Conservation (phyloP, 2,888 invertebrate species). For the Scotopteryx bipunctaria region DNA sequence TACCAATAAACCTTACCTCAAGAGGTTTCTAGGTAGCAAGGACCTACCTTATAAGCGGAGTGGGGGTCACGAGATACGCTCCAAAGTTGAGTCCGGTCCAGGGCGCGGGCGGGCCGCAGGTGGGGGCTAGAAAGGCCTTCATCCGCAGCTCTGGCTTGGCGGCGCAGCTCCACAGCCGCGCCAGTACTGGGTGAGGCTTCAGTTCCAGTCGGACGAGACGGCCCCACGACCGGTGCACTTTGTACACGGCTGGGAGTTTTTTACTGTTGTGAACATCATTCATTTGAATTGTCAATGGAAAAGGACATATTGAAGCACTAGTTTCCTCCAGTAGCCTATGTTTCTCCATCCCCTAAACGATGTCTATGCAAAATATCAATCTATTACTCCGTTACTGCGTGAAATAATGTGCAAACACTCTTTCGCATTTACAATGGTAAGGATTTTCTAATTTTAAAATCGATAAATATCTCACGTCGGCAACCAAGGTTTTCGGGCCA, state of each 20-base stretch:
- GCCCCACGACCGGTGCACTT: constrained; percentile 88
- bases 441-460: no score
- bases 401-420: no score
- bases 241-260: constrained; percentile 90
- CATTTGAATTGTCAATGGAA: background rate
- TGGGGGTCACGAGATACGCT: constrained; percentile 88
- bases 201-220: constrained; percentile 87
- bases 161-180: constrained; percentile 87
- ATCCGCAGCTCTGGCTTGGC: constrained; percentile 87
- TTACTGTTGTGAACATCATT: constrained; percentile 68
- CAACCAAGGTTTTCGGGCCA: no score
- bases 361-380: no score
- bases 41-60: constrained; percentile 65
- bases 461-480: no score
- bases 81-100: constrained; percentile 88
- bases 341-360: no score
- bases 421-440: no score
- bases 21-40: background rate
- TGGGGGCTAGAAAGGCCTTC: constrained; percentile 88
- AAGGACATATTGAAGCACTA: no score
- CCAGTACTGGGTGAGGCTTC: constrained; percentile 92
- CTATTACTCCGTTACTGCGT: no score
- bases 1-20: no score
- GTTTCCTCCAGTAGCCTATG: no score
- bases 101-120: constrained; percentile 92